Evolutionary conservation across 2,113 vertebrate genomes (phyloP).

Genomic region (Suncus etruscus): DNA sequence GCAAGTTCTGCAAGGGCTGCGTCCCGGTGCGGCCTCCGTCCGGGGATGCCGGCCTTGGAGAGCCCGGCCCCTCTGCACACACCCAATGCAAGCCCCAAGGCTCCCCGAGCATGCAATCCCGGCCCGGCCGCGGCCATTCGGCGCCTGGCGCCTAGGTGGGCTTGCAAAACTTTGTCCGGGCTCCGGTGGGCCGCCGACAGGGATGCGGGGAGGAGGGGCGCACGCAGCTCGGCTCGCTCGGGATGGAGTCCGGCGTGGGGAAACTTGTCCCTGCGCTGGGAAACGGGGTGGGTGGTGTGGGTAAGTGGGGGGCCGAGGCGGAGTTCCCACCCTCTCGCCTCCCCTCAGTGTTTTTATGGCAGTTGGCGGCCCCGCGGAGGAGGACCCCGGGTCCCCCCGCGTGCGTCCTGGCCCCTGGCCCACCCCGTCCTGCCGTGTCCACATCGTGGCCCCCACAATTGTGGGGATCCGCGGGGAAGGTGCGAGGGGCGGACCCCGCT

Average conservation of each 20-base stretch:
- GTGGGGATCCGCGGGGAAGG: background rate
- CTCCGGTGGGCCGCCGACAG: too few species aligned
- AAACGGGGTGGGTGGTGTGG: constrained; percentile 10
- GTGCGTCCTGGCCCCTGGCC: too few species aligned
- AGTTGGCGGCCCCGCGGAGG: constrained; percentile 61
- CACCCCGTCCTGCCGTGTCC: background rate
- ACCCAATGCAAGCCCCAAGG: constrained; percentile 74
- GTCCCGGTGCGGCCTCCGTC: constrained; percentile 38
- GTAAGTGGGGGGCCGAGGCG: background rate
- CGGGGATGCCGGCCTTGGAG: constrained; percentile 32
- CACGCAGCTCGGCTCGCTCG: constrained; percentile 56
- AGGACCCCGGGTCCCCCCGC: background rate
- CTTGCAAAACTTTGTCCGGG: constrained; percentile 85
- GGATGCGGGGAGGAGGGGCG: too few species aligned
- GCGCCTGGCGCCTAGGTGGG: constrained; percentile 74
- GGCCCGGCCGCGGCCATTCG: constrained; percentile 79
- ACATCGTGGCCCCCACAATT: too few species aligned
- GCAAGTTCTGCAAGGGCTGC: constrained; percentile 76
- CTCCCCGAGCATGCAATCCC: constrained; percentile 38
- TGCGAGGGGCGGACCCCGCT: background rate
- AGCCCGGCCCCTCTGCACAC: background rate
- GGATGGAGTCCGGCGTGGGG: constrained; percentile 70
- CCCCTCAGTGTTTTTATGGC: constrained; percentile 57
- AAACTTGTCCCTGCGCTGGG: too few species aligned
- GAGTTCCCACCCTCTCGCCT: constrained; percentile 50